Evolutionary conservation across 2,888 invertebrate genomes (phyloP).

Genomic region (Clepsis dumicolana): DNA sequence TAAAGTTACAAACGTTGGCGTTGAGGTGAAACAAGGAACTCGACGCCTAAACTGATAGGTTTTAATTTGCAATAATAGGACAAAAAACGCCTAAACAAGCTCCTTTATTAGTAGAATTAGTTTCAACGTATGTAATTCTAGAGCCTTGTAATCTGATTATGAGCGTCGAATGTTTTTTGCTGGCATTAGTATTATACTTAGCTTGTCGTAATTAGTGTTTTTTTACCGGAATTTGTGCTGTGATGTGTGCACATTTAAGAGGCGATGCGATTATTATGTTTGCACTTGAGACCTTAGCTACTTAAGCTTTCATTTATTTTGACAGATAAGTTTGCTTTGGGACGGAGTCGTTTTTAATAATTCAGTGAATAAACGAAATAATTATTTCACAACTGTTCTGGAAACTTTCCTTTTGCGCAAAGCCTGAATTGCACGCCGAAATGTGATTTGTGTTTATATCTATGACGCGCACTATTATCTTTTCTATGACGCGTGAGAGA

Average conservation of each 20-base stretch:
- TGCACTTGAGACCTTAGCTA: no score
- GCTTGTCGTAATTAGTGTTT: background rate
- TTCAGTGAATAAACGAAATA: background rate
- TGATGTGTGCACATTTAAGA: background rate
- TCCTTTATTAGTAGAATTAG: background rate
- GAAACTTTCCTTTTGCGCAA: background rate
- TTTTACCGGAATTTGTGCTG: background rate
- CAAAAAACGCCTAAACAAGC: background rate
- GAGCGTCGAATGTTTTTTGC: slow-evolving; percentile 7
- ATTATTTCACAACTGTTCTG: background rate
- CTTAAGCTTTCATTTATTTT: no score
- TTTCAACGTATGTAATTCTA: background rate
- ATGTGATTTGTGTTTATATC: background rate
- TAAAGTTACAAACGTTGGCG: no score
- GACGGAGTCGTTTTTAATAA: no score
- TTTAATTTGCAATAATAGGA: background rate
- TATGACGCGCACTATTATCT: slow-evolving; percentile 5
- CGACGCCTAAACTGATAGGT: background rate
- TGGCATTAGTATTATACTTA: slow-evolving; percentile 4
- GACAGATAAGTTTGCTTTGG: no score
- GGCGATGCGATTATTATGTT: no score
- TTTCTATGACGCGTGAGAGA: background rate
- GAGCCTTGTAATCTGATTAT: slow-evolving; percentile 11
- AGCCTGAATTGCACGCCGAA: background rate
- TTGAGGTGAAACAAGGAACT: background rate